These are phyloP conservation scores for Pandemis corylana DNA, from an alignment of 2,888 invertebrate species.

Conservation along the genomic window DNA sequence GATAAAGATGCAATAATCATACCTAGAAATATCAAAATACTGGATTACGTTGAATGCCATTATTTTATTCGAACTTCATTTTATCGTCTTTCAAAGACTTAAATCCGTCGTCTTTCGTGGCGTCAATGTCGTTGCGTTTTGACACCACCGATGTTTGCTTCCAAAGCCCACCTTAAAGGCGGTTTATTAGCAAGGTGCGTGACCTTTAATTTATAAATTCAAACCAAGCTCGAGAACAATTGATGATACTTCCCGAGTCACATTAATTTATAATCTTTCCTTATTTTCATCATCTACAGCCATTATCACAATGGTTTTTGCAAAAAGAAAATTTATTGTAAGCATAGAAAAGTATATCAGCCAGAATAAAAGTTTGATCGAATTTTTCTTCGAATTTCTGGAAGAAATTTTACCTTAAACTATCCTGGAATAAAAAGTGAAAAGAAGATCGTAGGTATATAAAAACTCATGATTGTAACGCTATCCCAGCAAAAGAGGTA, in stretches of 20 bases:
- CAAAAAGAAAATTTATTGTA: slow-evolving; percentile 5
- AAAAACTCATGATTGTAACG: slow-evolving; percentile 28
- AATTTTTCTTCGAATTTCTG: background rate
- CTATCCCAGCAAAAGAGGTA: slow-evolving; percentile 33
- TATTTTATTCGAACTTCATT: too few relatives aligned
- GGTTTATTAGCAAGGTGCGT: too few relatives aligned
- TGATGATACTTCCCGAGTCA: slow-evolving; percentile 1
- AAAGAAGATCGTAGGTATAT: slow-evolving; percentile 14
- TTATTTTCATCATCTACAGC: slow-evolving; percentile 1
- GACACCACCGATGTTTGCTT: too few relatives aligned
- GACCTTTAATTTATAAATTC: too few relatives aligned
- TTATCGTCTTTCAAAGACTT: too few relatives aligned
- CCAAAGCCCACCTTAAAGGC: too few relatives aligned
- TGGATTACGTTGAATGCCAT: too few relatives aligned
- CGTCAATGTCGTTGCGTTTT: too few relatives aligned
- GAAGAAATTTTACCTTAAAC: background rate
- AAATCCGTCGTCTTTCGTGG: too few relatives aligned
- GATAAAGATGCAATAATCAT: too few relatives aligned
- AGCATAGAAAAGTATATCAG: background rate
- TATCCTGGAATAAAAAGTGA: slow-evolving; percentile 12
- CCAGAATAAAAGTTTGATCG: background rate
- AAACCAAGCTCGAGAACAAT: background rate
- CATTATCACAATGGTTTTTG: slow-evolving; percentile 27
- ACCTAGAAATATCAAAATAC: too few relatives aligned
- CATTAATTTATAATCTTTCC: background rate